phyloP scores from a whole-genome alignment of 2,113 vertebrate species.

The Choloepus hoffmanni region DNA sequence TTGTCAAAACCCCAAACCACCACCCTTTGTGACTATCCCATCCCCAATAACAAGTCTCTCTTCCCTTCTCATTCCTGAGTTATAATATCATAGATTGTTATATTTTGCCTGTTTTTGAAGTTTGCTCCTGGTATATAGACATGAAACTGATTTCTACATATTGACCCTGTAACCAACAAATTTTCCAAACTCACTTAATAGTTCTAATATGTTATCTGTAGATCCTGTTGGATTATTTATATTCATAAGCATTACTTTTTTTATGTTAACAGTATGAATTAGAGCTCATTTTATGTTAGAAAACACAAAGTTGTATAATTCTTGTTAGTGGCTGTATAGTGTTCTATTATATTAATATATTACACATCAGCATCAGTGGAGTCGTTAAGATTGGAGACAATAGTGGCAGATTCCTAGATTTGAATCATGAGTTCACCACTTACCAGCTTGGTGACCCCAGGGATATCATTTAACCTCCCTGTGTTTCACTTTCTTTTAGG shows the following conservation, averaged over 20 bases:
- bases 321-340: background rate
- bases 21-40: fast-evolving
- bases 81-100: background rate
- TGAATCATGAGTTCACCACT: background rate
- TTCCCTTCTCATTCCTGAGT: background rate
- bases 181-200: background rate
- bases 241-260: background rate
- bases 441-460: background rate
- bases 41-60: background rate
- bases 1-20: background rate
- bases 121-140: background rate
- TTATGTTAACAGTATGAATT: background rate
- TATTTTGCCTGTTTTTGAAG: background rate
- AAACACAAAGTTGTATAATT: background rate
- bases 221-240: background rate
- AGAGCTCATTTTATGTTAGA: background rate
- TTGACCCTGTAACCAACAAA: background rate
- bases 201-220: background rate
- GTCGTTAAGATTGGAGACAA: background rate
- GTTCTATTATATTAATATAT: background rate
- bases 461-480: background rate
- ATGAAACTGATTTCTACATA: background rate
- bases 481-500: background rate
- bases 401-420: background rate
- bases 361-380: too few species aligned